phyloP scores from a whole-genome alignment of 1,140 invertebrate genomes.

The Centruroides sculpturatus region DNA sequence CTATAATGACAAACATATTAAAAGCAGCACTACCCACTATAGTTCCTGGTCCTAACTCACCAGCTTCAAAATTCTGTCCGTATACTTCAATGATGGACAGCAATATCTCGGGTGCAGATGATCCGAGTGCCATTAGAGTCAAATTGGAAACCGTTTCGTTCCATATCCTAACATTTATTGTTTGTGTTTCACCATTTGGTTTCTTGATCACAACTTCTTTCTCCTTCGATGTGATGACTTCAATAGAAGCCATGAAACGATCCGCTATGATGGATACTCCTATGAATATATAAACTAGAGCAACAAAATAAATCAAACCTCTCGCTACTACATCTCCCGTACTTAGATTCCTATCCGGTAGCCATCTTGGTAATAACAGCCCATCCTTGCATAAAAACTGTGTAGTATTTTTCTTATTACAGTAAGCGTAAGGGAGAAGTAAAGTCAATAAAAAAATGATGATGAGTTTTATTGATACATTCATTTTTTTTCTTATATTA shows the following conservation, averaged over 20 bases:
- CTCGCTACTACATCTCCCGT: slow-evolving; percentile 51
- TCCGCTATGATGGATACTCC: slow-evolving; percentile 98
- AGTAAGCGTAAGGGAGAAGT: too few relatives aligned
- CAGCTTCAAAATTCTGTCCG: slow-evolving; percentile 82
- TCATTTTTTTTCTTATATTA: too few relatives aligned
- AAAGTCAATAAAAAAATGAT: too few relatives aligned
- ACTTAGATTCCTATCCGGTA: slow-evolving; percentile 50
- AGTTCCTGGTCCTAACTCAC: slow-evolving; percentile 90
- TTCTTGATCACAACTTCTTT: slow-evolving; percentile 75
- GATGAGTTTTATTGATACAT: too few relatives aligned
- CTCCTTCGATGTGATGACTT: slow-evolving; percentile 96
- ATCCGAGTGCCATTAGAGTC: slow-evolving; percentile 97
- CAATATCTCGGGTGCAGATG: slow-evolving; percentile 95
- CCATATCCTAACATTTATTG: slow-evolving; percentile 63
- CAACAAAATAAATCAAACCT: slow-evolving; percentile 80
- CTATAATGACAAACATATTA: slow-evolving; percentile 96
- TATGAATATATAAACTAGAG: slow-evolving; percentile 87
- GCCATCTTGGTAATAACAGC: slow-evolving; percentile 68
- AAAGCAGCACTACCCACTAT: slow-evolving; percentile 99
- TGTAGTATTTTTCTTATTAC: not conserved
- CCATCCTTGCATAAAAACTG: slow-evolving; percentile 46
- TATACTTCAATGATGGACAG: slow-evolving; percentile 92
- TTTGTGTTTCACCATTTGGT: slow-evolving; percentile 61
- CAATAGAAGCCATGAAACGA: slow-evolving; percentile 97
- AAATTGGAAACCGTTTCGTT: slow-evolving; percentile 99